These are phyloP conservation scores for Falco peregrinus DNA, from an alignment of 2,797 vertebrate genomes.

Conservation along the genomic window DNA sequence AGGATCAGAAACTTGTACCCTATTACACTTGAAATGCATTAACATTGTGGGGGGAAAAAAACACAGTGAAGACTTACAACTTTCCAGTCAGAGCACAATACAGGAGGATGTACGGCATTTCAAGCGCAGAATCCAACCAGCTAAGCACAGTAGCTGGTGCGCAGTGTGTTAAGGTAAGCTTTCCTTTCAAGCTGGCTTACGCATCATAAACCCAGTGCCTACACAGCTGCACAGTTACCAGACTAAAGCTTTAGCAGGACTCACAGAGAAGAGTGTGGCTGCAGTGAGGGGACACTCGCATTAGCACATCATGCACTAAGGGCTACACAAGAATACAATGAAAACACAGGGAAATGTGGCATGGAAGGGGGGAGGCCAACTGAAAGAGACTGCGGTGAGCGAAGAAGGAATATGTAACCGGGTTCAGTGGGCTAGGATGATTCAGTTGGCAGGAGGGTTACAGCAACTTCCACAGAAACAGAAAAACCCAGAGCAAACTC, in stretches of 20 bases:
- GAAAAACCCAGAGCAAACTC: neutral
- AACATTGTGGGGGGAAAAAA: neutral
- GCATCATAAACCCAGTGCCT: neutral
- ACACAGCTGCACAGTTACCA: neutral
- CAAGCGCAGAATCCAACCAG: neutral
- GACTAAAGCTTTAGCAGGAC: neutral
- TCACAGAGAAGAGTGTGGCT: neutral
- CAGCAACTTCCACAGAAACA: neutral
- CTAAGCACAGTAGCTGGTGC: accelerated
- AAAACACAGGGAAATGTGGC: neutral
- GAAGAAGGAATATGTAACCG: neutral
- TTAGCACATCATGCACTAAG: accelerated
- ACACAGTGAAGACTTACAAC: neutral
- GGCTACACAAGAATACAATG: neutral
- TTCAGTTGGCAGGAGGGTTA: neutral
- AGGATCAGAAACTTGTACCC: neutral
- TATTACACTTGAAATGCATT: neutral
- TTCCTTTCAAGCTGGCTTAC: neutral
- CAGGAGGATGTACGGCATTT: neutral
- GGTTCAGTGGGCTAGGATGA: neutral
- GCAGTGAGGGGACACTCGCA: neutral
- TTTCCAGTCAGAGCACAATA: neutral
- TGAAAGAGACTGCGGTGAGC: neutral
- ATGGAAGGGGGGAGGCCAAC: neutral
- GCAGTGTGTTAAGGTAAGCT: neutral